These are phyloP conservation scores for Odobenus rosmarus DNA, from an alignment of 2,113 vertebrate genomes.

Conservation along the genomic window DNA sequence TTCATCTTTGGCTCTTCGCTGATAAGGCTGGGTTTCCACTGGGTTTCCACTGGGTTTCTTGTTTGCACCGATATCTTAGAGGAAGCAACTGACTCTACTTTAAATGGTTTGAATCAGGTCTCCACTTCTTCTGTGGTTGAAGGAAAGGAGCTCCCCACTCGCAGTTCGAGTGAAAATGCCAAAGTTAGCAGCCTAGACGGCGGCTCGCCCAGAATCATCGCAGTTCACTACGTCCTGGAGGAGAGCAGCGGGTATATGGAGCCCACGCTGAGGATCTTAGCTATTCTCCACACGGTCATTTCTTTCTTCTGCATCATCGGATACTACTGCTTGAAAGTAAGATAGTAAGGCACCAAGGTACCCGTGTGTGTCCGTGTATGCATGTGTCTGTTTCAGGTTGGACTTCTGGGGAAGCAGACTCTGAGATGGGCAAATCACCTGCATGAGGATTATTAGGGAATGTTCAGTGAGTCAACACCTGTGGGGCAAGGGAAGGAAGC, in stretches of 20 bases:
- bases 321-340: constrained; percentile 97
- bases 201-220: constrained; percentile 77
- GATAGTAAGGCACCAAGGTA: background rate
- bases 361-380: background rate
- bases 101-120: constrained; percentile 86
- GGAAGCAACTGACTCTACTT: constrained; percentile 45
- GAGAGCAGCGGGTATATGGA: constrained; percentile 99
- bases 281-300: constrained; percentile 95
- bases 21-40: background rate
- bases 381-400: too few species aligned
- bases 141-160: constrained; percentile 87
- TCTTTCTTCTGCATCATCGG: constrained; percentile 99
- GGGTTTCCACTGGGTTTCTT: background rate
- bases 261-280: constrained; percentile 93
- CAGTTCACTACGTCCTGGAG: constrained; percentile 95
- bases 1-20: background rate
- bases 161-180: constrained; percentile 76
- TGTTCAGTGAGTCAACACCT: background rate
- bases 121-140: constrained; percentile 94
- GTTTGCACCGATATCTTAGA: background rate
- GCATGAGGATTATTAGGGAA: background rate
- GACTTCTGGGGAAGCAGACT: background rate
- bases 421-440: background rate
- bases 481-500: background rate
- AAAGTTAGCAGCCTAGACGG: constrained; percentile 79